Evolutionary conservation across 2,113 vertebrate species (phyloP).

Genomic region (Bos javanicus): DNA sequence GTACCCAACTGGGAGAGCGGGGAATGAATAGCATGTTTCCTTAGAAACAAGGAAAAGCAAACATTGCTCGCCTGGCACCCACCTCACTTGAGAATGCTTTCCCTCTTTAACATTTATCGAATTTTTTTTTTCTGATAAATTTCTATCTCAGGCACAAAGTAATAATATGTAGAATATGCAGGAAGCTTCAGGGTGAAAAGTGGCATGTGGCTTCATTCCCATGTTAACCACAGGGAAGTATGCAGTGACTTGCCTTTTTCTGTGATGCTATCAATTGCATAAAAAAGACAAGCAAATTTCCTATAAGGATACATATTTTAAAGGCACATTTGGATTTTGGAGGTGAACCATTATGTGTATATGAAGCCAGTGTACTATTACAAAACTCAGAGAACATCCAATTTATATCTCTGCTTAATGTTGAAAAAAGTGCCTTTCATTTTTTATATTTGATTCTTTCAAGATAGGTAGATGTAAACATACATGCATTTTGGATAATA

Average conservation of each 20-base stretch:
- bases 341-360: not conserved
- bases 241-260: slow-evolving; percentile 50
- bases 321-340: not conserved
- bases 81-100: not conserved
- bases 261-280: slow-evolving; percentile 54
- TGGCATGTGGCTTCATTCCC: not conserved
- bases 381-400: not conserved
- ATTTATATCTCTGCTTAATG: not conserved
- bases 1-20: not conserved
- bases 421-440: slow-evolving; percentile 24
- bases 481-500: not conserved
- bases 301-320: not conserved
- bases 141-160: not conserved
- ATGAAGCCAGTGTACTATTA: not conserved
- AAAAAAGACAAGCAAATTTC: slow-evolving; percentile 68
- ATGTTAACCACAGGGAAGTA: slow-evolving; percentile 33
- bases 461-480: not conserved
- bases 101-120: slow-evolving; percentile 7
- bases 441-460: slow-evolving; percentile 2
- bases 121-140: not conserved
- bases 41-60: not conserved
- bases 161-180: not conserved
- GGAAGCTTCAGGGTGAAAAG: not conserved
- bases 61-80: not conserved
- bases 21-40: not conserved